phyloP scores from a whole-genome alignment of 2,113 vertebrate species.

The Narcine bancroftii region DNA sequence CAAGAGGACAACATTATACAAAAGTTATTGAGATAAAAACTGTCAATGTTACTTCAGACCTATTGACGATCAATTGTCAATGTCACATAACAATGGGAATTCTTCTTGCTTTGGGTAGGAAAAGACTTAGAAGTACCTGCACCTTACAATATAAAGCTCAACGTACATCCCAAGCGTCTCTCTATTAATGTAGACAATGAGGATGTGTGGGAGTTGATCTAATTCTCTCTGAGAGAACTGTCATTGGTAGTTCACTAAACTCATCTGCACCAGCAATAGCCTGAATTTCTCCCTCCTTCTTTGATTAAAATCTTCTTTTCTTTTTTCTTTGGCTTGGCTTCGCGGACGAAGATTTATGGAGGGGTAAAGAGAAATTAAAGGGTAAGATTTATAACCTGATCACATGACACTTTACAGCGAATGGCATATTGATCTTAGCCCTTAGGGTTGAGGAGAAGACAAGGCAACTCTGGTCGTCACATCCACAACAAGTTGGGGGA shows the following conservation, averaged over 20 bases:
- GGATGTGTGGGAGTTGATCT: not conserved
- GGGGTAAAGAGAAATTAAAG: too few relatives aligned
- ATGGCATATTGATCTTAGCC: not conserved
- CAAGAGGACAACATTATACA: not conserved
- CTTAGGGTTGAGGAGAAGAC: not conserved
- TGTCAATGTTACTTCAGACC: not conserved
- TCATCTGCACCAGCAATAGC: not conserved
- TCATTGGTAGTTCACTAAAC: not conserved
- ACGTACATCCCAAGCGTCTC: not conserved
- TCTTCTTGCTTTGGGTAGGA: not conserved
- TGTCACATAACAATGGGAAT: not conserved
- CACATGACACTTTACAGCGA: too few relatives aligned
- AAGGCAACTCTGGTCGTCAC: not conserved
- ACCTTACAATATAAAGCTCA: not conserved
- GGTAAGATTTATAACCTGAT: too few relatives aligned
- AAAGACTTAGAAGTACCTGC: not conserved
- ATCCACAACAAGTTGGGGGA: not conserved
- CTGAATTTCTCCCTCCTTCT: too few relatives aligned
- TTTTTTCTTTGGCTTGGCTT: too few relatives aligned
- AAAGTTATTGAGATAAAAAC: not conserved
- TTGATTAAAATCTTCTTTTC: too few relatives aligned
- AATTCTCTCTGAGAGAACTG: not conserved
- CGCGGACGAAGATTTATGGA: too few relatives aligned
- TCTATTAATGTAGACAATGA: not conserved
- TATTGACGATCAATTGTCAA: not conserved